Conservation (phyloP, 1,140 invertebrate genomes). For the Hyles vespertilio region DNA sequence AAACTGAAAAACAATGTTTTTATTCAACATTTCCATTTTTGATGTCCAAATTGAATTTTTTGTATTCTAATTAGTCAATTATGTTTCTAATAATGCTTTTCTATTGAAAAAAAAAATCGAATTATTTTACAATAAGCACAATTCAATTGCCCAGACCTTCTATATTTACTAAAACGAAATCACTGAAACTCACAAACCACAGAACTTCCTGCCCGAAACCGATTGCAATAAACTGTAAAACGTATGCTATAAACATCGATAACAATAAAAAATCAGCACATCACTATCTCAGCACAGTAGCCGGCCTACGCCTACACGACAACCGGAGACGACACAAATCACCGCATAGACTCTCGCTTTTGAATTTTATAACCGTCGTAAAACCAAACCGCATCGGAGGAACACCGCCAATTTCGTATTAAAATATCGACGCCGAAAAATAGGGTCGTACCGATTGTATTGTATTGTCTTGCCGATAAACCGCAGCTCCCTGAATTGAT, state of each 20-base stretch:
- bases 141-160: no score
- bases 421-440: slow-evolving; percentile 2
- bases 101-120: no score
- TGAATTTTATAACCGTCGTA: slow-evolving; percentile 46
- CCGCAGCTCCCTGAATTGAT: slow-evolving; percentile 58
- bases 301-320: slow-evolving; percentile 41
- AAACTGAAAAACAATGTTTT: no score
- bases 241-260: neutral
- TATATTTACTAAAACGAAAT: no score
- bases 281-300: slow-evolving; percentile 46
- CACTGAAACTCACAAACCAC: no score
- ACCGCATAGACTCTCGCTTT: slow-evolving; percentile 48
- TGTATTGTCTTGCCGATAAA: slow-evolving; percentile 13
- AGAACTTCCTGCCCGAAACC: no score
- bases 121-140: no score
- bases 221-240: no score
- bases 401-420: slow-evolving; percentile 1
- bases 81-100: no score
- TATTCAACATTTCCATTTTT: no score
- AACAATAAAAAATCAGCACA: slow-evolving; percentile 16
- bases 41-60: no score
- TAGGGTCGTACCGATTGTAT: slow-evolving; percentile 1
- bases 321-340: slow-evolving; percentile 49
- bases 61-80: no score
- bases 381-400: slow-evolving; percentile 27